A percentile compares a stretch with the other conserved stretches of the same genome.
These are phyloP conservation scores for Mactra quadrangularis DNA, from an alignment of 1,140 invertebrate genomes.

Conservation along the genomic window DNA sequence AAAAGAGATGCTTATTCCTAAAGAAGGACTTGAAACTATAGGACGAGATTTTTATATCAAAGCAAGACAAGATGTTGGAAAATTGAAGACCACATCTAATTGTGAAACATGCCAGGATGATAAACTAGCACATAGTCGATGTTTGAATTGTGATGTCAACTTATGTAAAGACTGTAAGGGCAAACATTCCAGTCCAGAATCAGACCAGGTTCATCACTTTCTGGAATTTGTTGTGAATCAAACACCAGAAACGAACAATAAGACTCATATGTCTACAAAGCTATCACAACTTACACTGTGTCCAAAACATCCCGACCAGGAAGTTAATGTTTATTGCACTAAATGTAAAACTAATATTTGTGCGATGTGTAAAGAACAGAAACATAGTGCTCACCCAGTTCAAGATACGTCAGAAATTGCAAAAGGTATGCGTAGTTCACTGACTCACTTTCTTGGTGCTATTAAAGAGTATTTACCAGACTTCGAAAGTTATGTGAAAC, in stretches of 20 bases:
- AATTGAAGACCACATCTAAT: constrained; percentile 34
- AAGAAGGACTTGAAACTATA: constrained; percentile 41
- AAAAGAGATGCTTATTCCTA: constrained; percentile 56
- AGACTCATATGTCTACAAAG: constrained; percentile 37
- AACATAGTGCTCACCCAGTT: constrained; percentile 67
- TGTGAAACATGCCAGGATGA: constrained; percentile 50
- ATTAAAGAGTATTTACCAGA: constrained; percentile 71
- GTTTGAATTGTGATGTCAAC: constrained; percentile 57
- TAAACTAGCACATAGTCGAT: constrained; percentile 10
- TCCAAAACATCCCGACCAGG: constrained; percentile 65
- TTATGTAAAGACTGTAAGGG: constrained; percentile 38
- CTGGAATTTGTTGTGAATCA: constrained; percentile 33
- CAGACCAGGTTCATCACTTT: constrained; percentile 57
- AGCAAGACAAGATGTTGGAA: constrained; percentile 19
- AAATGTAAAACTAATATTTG: constrained; percentile 68
- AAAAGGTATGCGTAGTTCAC: constrained; percentile 60
- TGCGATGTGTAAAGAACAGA: constrained; percentile 66
- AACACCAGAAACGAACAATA: not conserved
- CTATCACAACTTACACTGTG: constrained; percentile 62
- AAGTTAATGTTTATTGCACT: constrained; percentile 65
- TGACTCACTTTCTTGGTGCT: constrained; percentile 67
- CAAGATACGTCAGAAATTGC: constrained; percentile 64
- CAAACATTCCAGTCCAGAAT: constrained; percentile 36
- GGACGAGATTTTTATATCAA: constrained; percentile 44
- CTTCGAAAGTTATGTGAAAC: constrained; percentile 64